Evolutionary conservation across 2,888 invertebrate genomes (phyloP).

Genomic region (Drosophila mimica): DNA sequence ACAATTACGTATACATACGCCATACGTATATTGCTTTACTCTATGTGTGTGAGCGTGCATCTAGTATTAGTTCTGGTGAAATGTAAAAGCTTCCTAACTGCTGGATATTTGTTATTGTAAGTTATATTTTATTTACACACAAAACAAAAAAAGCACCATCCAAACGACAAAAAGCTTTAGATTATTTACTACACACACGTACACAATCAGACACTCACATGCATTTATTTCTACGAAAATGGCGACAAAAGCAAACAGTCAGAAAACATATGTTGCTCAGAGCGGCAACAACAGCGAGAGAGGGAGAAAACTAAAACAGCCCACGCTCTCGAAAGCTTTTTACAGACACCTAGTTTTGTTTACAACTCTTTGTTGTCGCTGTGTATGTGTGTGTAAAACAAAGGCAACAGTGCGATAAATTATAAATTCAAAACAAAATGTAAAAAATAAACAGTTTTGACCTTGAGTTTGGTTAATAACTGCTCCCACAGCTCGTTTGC

Average conservation of each 20-base stretch:
- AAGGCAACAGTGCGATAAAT: conserved; percentile 81
- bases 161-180: conserved; percentile 61
- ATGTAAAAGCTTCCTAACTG: conserved; percentile 69
- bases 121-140: conserved; percentile 65
- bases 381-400: conserved; percentile 62
- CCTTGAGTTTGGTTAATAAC: conserved; percentile 83
- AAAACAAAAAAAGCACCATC: conserved; percentile 33
- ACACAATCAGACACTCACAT: conserved; percentile 10
- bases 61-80: conserved; percentile 74
- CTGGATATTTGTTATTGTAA: conserved; percentile 64
- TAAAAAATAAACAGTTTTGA: conserved; percentile 85
- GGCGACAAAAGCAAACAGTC: conserved; percentile 75
- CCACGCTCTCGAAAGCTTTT: conserved; percentile 58
- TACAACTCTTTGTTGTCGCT: conserved; percentile 56
- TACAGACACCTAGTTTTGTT: conserved; percentile 71
- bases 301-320: conserved; percentile 9
- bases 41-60: conserved; percentile 5
- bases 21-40: neutral
- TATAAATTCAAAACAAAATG: conserved; percentile 84
- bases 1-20: conserved; percentile 10
- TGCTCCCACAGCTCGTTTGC: conserved; percentile 44
- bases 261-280: conserved; percentile 68
- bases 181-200: conserved; percentile 53
- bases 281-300: conserved; percentile 23
- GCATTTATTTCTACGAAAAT: conserved; percentile 53